Percentiles rank a stretch among this genome's conserved stretches.
phyloP scores from a whole-genome alignment of 2,797 vertebrate genomes.

The Limnodromus scolopaceus region DNA sequence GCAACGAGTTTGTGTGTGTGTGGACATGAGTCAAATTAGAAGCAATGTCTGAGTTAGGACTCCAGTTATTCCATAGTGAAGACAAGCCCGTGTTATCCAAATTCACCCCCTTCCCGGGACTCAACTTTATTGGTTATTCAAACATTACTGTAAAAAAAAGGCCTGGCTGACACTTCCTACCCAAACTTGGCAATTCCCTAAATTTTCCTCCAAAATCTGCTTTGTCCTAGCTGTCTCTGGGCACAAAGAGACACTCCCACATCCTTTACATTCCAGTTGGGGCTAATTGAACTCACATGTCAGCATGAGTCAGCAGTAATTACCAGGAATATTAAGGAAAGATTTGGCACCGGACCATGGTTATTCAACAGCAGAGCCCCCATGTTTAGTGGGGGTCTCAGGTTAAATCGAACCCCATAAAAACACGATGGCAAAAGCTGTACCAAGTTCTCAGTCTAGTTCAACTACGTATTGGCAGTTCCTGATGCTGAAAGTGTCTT shows the following conservation, averaged over 20 bases:
- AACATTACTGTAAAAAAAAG: neutral
- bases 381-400: neutral
- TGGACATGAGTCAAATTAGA: constrained; percentile 38
- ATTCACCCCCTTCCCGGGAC: neutral
- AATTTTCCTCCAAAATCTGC: constrained; percentile 66
- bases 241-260: constrained; percentile 71
- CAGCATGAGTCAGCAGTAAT: constrained; percentile 73
- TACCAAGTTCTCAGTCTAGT: neutral
- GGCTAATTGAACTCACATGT: constrained; percentile 70
- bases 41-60: neutral
- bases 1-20: neutral
- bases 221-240: constrained; percentile 68
- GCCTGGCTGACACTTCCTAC: constrained; percentile 30
- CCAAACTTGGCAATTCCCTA: constrained; percentile 56
- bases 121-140: constrained; percentile 22
- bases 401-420: neutral
- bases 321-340: constrained; percentile 67
- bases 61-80: constrained; percentile 27
- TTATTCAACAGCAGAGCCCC: constrained; percentile 37
- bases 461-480: neutral
- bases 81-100: constrained; percentile 28
- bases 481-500: neutral
- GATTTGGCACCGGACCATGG: neutral
- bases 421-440: neutral
- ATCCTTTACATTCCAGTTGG: constrained; percentile 72